A percentile compares a stretch with the other conserved stretches of the same genome.
These are phyloP conservation scores for Tragelaphus buxtoni DNA, from an alignment of 2,113 vertebrate species.

Conservation along the genomic window DNA sequence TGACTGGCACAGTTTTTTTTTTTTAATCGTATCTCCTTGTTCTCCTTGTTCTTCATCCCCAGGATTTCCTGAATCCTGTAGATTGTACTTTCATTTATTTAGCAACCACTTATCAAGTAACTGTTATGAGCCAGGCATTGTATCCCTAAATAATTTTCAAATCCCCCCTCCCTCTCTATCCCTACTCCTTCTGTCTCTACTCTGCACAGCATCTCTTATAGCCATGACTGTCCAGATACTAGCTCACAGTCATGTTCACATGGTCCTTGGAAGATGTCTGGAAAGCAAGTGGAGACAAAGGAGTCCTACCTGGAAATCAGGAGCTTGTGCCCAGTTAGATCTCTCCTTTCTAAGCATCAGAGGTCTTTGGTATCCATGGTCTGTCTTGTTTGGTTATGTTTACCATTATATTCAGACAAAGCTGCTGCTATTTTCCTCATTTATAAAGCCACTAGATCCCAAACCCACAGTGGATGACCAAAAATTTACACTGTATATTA, in stretches of 20 bases:
- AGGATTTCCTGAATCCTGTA: too few species aligned
- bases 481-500: conserved; percentile 43
- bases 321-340: background rate
- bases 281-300: background rate
- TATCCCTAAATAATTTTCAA: too few species aligned
- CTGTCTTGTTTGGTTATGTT: background rate
- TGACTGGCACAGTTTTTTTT: background rate
- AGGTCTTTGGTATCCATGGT: background rate
- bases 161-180: too few species aligned
- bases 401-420: background rate
- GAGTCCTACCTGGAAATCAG: background rate
- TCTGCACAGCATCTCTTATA: too few species aligned
- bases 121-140: too few species aligned
- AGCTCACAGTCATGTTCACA: too few species aligned
- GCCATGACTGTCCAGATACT: too few species aligned
- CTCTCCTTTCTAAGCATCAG: background rate
- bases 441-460: background rate
- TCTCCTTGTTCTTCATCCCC: too few species aligned
- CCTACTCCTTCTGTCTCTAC: too few species aligned
- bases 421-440: background rate
- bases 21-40: background rate
- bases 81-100: too few species aligned
- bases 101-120: too few species aligned
- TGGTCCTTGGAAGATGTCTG: background rate
- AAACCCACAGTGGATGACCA: background rate